Evolutionary conservation across 2,113 vertebrate genomes (phyloP).

Genomic region (Apeltes quadracus): DNA sequence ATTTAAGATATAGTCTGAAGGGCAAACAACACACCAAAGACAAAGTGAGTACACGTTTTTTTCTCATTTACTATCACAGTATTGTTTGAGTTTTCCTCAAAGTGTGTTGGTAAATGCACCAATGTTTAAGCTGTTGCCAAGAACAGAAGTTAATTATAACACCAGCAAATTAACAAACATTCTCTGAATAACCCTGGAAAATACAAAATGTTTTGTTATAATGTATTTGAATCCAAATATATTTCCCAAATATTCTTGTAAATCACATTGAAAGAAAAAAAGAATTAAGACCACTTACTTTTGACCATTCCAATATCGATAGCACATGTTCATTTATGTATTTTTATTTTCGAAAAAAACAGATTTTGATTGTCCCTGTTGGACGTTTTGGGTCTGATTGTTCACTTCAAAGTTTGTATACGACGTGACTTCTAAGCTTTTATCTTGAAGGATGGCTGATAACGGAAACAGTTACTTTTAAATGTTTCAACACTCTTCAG

Average conservation of each 20-base stretch:
- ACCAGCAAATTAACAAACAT: not conserved
- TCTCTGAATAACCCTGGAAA: not conserved
- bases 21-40: not conserved
- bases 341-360: not conserved
- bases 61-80: not conserved
- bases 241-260: not conserved
- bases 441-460: conserved; percentile 17
- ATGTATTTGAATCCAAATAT: not conserved
- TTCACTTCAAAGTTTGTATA: not conserved
- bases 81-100: not conserved
- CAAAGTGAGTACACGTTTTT: not conserved
- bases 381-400: not conserved
- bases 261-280: not conserved
- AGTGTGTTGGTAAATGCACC: not conserved
- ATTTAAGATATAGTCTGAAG: no score
- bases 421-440: not conserved
- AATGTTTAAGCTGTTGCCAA: not conserved
- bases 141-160: not conserved
- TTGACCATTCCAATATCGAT: not conserved
- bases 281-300: no score
- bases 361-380: not conserved
- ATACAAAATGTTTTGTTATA: not conserved
- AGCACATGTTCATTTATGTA: not conserved
- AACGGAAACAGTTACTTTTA: not conserved
- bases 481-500: not conserved